These are phyloP conservation scores for Heterochromis multidens DNA, from an alignment of 2,113 vertebrate species.

Conservation along the genomic window DNA sequence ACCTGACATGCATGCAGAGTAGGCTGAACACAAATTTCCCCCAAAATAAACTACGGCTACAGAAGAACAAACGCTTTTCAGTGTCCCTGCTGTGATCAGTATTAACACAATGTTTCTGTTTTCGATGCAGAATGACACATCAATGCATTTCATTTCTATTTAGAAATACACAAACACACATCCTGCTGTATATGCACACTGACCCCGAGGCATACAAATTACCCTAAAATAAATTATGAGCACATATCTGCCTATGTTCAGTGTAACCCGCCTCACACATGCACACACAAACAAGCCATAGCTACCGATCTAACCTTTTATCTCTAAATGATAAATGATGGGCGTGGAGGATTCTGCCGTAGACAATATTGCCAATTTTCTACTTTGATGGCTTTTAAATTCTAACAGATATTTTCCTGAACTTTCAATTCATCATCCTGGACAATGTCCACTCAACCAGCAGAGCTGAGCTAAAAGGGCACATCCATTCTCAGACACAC, in stretches of 20 bases:
- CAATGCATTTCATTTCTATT: not conserved
- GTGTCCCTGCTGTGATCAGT: not conserved
- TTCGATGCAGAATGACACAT: not conserved
- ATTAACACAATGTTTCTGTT: constrained; percentile 3
- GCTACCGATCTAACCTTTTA: constrained; percentile 64
- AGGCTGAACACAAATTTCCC: not conserved
- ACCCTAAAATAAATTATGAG: constrained; percentile 16
- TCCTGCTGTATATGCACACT: not conserved
- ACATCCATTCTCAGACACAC: constrained; percentile 27
- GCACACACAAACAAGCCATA: not conserved
- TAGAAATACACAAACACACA: not conserved
- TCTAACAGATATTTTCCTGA: constrained; percentile 66
- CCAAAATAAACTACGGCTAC: constrained; percentile 12
- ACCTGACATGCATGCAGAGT: not conserved
- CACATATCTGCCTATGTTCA: not conserved
- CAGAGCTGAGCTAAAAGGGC: constrained; percentile 54
- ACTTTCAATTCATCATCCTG: constrained; percentile 72
- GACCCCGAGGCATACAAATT: not conserved
- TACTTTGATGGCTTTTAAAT: constrained; percentile 68
- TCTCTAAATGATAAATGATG: constrained; percentile 68
- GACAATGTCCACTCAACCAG: constrained; percentile 60
- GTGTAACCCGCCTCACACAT: not conserved
- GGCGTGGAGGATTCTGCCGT: constrained; percentile 49
- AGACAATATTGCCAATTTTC: constrained; percentile 72
- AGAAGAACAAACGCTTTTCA: not conserved